Evolutionary conservation across 2,888 invertebrate species (phyloP), one percentile per base, ranked within the genome.

Genomic region (Homarus gammarus): DNA sequence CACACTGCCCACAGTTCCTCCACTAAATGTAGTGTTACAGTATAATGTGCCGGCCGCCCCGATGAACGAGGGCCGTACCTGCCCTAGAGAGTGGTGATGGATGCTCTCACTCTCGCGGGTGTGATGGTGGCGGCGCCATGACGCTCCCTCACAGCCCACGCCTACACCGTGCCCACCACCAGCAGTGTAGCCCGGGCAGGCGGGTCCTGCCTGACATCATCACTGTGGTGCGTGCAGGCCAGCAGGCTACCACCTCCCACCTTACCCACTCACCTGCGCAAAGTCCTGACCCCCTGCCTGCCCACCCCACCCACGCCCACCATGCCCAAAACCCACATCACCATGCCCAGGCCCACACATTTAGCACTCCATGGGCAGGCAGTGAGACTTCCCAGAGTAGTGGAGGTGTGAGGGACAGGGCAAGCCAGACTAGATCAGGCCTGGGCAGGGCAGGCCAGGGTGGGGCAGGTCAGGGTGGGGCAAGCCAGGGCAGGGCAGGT

Each of bases 201-300:
- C 56, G 64, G 15, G 84, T 73, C 44, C 84, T 84, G 6, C 84
- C 84, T 6, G 84, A 84, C 51, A 84, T 84, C n/a, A 73, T 84
- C 27, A 84, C 31, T 56, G 75, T 75, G 75, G 84, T 84, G 56
- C 33, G 38, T 36, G 61, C 81, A 38, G 38, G 64, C 31, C 64
- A 81, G 33, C 81, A 64, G 61, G 38, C 56, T 38, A 36, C 64
- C 18, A 64, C 38, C 22, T 38, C 56, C 12, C 77, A 33, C n/a
- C 49, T 27, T 40, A 49, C 77, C n/a, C 40, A 40, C 27, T 12
- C 33, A 22, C 64, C 12, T 6, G 2, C 33, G 27, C 81, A 33
- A 22, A 38, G 38, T 56, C 64, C 64, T 5, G 27, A 10, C 12
- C 81, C 33, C 2, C 38, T 56, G 15, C 33, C 56, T 56, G 15